phyloP scores from a whole-genome alignment of 92 coral and sea anemone genomes.

The Palythoa grandiflora region DNA sequence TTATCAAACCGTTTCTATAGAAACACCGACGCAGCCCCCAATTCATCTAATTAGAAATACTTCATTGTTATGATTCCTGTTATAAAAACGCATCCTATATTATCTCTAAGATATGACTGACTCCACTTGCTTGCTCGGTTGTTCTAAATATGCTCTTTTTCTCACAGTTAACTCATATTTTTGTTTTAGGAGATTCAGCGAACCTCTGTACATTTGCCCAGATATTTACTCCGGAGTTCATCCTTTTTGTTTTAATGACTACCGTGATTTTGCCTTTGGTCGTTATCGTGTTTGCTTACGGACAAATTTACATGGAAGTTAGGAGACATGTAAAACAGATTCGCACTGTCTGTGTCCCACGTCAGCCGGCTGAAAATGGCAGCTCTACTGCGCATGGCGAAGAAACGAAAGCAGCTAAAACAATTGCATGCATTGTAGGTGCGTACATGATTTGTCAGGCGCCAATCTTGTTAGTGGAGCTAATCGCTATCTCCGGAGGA shows the following conservation, averaged over 20 bases:
- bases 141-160: not conserved
- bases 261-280: conserved; percentile 35
- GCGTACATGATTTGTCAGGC: conserved; percentile 37
- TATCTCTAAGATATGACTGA: not conserved
- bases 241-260: conserved; percentile 25
- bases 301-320: conserved; percentile 31
- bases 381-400: conserved; percentile 10
- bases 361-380: not conserved
- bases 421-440: conserved; percentile 25
- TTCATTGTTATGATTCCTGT: too few relatives aligned
- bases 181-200: conserved; percentile 14
- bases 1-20: too few relatives aligned
- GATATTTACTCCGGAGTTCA: conserved; percentile 18
- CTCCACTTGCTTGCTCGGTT: not conserved
- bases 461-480: conserved; percentile 19
- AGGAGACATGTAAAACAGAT: conserved; percentile 37
- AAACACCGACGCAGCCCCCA: too few relatives aligned
- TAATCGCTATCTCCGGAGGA: conserved; percentile 5
- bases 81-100: too few relatives aligned
- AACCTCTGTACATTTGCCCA: conserved; percentile 18
- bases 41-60: too few relatives aligned
- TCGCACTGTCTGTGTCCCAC: not conserved
- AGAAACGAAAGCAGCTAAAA: conserved; percentile 41
- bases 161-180: not conserved
- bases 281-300: conserved; percentile 21